Conservation (phyloP, 1,140 invertebrate species). For the Tribolium madens region DNA sequence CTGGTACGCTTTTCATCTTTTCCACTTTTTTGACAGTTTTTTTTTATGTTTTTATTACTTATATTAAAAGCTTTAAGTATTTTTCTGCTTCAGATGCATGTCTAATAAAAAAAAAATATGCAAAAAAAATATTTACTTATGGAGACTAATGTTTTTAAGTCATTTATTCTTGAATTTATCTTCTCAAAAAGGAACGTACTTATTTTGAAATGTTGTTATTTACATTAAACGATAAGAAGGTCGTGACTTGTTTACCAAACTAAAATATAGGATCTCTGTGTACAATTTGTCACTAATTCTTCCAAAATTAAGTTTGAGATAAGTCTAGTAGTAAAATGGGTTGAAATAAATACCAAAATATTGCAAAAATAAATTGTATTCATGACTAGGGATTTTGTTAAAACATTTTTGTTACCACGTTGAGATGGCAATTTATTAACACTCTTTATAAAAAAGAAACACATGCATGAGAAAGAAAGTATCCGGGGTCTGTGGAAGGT, state of each 20-base stretch:
- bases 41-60: too few relatives aligned
- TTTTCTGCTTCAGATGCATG: slow-evolving; percentile 1
- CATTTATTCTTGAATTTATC: not conserved
- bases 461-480: not conserved
- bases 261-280: slow-evolving; percentile 18
- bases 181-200: not conserved
- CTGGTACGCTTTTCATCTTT: too few relatives aligned
- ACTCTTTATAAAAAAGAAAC: not conserved
- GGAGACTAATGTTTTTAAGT: not conserved
- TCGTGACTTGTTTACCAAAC: slow-evolving; percentile 30
- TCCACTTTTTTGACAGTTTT: too few relatives aligned
- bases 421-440: not conserved
- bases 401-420: not conserved
- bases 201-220: slow-evolving; percentile 34
- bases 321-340: not conserved
- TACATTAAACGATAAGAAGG: slow-evolving; percentile 30
- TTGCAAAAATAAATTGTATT: not conserved
- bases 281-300: not conserved
- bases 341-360: not conserved
- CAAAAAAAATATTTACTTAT: not conserved
- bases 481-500: slow-evolving; percentile 37
- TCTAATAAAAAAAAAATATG: not conserved
- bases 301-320: not conserved
- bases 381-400: too few relatives aligned
- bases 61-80: slow-evolving; percentile 4